Conservation (phyloP, 2,113 vertebrate genomes). For the Orycteropus afer region DNA sequence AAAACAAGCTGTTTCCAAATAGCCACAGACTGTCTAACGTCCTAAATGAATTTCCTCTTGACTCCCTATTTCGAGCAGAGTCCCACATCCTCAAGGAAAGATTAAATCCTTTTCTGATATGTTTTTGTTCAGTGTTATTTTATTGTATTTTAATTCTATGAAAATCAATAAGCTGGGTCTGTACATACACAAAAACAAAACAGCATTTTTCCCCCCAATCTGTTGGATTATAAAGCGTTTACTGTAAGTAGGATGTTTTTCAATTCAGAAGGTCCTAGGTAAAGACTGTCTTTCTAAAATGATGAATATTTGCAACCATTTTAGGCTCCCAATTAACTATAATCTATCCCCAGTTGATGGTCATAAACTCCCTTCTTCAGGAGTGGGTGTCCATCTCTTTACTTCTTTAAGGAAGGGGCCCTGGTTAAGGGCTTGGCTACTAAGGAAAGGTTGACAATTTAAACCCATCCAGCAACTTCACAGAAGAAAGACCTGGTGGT, state of each 20-base stretch:
- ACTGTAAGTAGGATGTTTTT: neutral
- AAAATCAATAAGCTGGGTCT: neutral
- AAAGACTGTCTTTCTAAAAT: conserved; percentile 22
- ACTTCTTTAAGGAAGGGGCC: neutral
- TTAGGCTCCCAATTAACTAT: neutral
- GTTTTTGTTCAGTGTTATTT: neutral
- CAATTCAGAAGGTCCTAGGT: neutral
- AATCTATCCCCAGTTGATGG: neutral
- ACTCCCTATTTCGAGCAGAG: neutral
- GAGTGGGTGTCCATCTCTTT: neutral
- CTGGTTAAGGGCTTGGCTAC: too few species aligned
- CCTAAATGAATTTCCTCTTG: neutral
- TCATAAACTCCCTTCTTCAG: neutral
- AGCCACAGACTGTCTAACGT: neutral
- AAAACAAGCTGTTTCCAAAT: neutral
- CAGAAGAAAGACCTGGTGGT: too few species aligned
- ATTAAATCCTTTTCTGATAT: neutral
- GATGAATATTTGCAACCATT: conserved; percentile 36
- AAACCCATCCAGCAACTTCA: too few species aligned
- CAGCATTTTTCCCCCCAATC: neutral
- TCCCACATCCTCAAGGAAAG: neutral
- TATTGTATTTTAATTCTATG: conserved; percentile 5
- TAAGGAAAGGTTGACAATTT: too few species aligned
- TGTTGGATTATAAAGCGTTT: conserved; percentile 24
- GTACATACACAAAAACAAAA: neutral